phyloP scores from a whole-genome alignment of 2,888 invertebrate species.

The Panopea generosa region DNA sequence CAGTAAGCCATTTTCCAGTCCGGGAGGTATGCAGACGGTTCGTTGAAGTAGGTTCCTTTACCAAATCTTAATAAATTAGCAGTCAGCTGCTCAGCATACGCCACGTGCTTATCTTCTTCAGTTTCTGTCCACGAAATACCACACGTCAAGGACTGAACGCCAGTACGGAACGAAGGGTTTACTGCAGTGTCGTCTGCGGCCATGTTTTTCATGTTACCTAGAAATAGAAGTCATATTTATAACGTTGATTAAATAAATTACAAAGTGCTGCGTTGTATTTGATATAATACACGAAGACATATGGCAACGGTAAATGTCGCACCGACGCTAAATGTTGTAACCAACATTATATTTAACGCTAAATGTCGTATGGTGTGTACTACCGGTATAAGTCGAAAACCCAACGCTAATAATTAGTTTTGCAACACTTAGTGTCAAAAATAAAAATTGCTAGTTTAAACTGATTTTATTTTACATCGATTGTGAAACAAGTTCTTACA shows the following conservation, averaged over 20 bases:
- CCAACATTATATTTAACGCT: no score
- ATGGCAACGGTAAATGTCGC: no score
- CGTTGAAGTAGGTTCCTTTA: constrained; percentile 69
- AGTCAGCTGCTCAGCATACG: constrained; percentile 26
- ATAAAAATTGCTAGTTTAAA: no score
- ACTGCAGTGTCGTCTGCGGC: constrained; percentile 34
- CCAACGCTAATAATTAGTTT: no score
- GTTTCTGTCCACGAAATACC: constrained; percentile 26
- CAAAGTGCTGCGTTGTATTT: no score
- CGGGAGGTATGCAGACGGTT: constrained; percentile 62
- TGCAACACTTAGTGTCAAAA: no score
- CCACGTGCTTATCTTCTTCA: constrained; percentile 18
- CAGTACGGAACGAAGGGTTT: constrained; percentile 42
- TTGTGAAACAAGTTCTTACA: no score
- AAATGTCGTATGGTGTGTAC: no score
- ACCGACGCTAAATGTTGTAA: no score
- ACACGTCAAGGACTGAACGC: constrained; percentile 45
- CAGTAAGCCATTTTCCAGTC: constrained; percentile 71
- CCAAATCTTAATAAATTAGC: constrained; percentile 49
- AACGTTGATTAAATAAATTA: not conserved
- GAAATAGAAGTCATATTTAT: not conserved
- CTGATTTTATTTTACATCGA: no score
- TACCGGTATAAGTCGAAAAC: no score
- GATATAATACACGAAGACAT: no score
- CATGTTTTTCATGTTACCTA: constrained; percentile 50